Conservation (phyloP, 2,888 invertebrate genomes). For the Ormia ochracea region DNA sequence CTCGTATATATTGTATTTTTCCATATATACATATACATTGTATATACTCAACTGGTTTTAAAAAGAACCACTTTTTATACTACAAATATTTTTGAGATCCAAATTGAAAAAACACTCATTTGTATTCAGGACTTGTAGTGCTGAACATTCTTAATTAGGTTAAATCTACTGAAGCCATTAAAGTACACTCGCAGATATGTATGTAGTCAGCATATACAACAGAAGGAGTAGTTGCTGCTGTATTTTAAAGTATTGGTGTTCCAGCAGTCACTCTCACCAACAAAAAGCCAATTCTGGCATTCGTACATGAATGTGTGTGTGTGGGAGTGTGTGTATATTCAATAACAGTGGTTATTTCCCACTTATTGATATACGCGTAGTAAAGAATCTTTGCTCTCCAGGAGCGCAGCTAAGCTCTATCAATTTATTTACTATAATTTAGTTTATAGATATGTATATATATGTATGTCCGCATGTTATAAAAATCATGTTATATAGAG, state of each 20-base stretch:
- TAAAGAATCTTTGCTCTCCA: too few species aligned
- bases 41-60: neutral
- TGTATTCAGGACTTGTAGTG: slow-evolving; percentile 74
- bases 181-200: too few species aligned
- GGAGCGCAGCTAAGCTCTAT: too few species aligned
- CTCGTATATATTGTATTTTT: too few species aligned
- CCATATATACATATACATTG: too few species aligned
- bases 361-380: too few species aligned
- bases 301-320: neutral
- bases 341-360: too few species aligned
- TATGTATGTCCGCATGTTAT: too few species aligned
- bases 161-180: slow-evolving; percentile 71
- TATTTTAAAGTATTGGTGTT: neutral
- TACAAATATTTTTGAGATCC: slow-evolving; percentile 38
- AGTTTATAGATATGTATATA: too few species aligned
- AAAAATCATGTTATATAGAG: too few species aligned
- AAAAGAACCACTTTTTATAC: neutral
- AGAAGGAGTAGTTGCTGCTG: neutral
- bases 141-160: slow-evolving; percentile 76
- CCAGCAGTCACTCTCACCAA: neutral
- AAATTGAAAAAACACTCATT: slow-evolving; percentile 73
- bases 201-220: slow-evolving; percentile 42
- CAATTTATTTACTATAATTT: too few species aligned
- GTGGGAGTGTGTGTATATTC: too few species aligned
- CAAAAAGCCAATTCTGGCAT: neutral